phyloP scores from a whole-genome alignment of 2,113 vertebrate genomes.

The Notechis scutatus region DNA sequence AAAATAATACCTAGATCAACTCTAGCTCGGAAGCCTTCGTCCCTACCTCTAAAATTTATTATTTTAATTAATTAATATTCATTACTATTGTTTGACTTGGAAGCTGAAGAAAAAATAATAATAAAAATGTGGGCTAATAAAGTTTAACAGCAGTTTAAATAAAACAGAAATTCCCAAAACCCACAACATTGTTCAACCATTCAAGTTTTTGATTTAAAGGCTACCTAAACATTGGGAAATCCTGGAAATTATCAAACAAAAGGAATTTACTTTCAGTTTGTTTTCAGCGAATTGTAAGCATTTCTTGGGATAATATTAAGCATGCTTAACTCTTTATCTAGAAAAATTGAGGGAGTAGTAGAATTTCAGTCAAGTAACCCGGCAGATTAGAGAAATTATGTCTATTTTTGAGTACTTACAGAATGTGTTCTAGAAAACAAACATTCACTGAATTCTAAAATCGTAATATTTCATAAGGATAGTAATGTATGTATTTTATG shows the following conservation, averaged over 20 bases:
- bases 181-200: not conserved
- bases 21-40: not conserved
- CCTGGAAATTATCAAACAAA: not conserved
- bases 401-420: not conserved
- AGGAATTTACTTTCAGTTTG: not conserved
- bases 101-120: not conserved
- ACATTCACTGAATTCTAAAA: not conserved
- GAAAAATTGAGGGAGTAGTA: not conserved
- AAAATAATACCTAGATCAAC: slow-evolving; percentile 29
- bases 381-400: not conserved
- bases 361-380: not conserved
- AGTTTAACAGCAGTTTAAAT: not conserved
- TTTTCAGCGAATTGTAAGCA: not conserved
- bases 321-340: not conserved
- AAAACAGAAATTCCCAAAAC: not conserved
- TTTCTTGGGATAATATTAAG: not conserved
- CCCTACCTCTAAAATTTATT: not conserved
- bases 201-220: not conserved
- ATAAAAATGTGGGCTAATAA: not conserved
- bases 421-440: not conserved
- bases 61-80: not conserved
- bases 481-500: not conserved
- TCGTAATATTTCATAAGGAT: not conserved
- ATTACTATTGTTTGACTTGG: not conserved
- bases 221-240: not conserved